Evolutionary conservation across 2,113 vertebrate species (phyloP), one percentile per base, ranked within the genome.

Genomic region (Mustela nigripes): DNA sequence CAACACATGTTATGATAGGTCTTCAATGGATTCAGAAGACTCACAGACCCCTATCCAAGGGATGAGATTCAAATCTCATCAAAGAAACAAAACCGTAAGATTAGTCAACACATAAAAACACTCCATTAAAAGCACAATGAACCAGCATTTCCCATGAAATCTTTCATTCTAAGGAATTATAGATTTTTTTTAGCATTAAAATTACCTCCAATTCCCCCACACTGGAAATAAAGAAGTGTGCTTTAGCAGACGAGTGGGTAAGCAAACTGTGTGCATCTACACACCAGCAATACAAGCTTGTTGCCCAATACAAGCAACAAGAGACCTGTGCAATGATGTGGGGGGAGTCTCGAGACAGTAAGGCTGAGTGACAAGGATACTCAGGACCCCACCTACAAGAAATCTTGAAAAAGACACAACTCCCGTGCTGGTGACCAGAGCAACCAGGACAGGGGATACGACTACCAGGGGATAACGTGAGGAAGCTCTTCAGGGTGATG

Each of bases 251-350:
- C 2, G 6, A 48, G 22, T 31, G 58, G 48, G 26, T 48, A 45
- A 31, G 42, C 42, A 45, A 76, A 48, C 24, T 48, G 73, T 16
- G 74, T 28, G 18, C 26, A 2, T 48, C 42, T 16, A 31, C 7
- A 74, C 48, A 63, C 7, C 4, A 48, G 26, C 58, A 22, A 39
- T 39, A 39, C 36, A 39, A 39, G 36, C 36, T 39, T 39, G 36
- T 39, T 39, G 36, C 36, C 74, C 9, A 50, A 1, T 4, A 1
- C 28, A 36, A 63, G 22, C 39, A 71, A 31, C 9, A 0, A 31
- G 2, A 15, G 15, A 5, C 1, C 4, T 16, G 9, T 0, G 4
- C 31, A 22, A 21, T 0, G 19, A 73, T 26, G 12, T 1, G 4
- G 50, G 21, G 2, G 2, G 36, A 63, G 14, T 11, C 62, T 12